These are phyloP conservation scores for Phymorhynchus buccinoides DNA, from an alignment of 1,140 invertebrate species.

Conservation along the genomic window DNA sequence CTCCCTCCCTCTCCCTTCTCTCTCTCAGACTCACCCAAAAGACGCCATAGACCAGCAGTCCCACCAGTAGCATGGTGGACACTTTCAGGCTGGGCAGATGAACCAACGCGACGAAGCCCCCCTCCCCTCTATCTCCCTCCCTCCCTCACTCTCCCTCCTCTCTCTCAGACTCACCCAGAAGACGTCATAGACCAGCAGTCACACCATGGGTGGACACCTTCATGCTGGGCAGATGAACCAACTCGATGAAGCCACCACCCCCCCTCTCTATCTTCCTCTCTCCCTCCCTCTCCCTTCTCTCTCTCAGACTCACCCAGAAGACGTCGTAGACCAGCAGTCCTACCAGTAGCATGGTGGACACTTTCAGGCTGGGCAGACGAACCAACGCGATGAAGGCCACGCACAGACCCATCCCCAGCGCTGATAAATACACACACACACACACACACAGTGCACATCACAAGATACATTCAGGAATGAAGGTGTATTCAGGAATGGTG, in stretches of 20 bases:
- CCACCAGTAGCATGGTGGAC: constrained; percentile 93
- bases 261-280: too few species aligned
- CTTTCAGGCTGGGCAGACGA: constrained; percentile 94
- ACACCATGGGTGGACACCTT: too few species aligned
- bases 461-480: too few species aligned
- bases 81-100: constrained; percentile 96
- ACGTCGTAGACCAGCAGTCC: constrained; percentile 97
- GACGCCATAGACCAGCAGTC: constrained; percentile 95
- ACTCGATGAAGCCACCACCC: too few species aligned
- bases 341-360: constrained; percentile 93
- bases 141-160: too few species aligned
- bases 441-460: not conserved
- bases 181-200: constrained; percentile 95
- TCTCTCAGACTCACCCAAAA: constrained; percentile 84
- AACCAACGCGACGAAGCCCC: constrained; percentile 96
- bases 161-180: too few species aligned
- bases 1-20: not conserved
- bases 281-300: not conserved
- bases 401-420: constrained; percentile 97
- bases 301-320: constrained; percentile 84
- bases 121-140: too few species aligned
- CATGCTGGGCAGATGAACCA: too few species aligned
- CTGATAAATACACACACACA: constrained; percentile 75
- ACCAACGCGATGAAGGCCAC: constrained; percentile 98
- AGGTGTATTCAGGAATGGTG: too few species aligned